Evolutionary conservation across 2,797 vertebrate genomes (phyloP).

Genomic region (Chaunax sp.): DNA sequence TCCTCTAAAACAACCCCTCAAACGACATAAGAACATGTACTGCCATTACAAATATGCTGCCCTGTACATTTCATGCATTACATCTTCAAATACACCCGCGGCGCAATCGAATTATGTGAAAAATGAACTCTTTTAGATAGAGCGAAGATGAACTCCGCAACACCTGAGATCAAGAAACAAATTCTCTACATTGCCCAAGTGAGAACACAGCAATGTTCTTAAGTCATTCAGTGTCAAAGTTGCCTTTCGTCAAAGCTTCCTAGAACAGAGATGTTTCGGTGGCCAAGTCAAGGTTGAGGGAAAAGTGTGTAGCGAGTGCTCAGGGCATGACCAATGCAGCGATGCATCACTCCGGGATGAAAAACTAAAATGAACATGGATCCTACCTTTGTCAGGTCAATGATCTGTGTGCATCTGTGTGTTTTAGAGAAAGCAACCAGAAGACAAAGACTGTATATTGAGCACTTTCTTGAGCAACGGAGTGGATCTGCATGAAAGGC

Average conservation of each 20-base stretch:
- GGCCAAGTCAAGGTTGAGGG: conserved; percentile 40
- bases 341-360: conserved; percentile 53
- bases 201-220: conserved; percentile 16
- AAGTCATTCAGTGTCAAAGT: conserved; percentile 38
- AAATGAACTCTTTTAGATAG: conserved; percentile 7
- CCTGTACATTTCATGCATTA: neutral
- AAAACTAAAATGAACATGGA: conserved; percentile 61
- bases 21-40: too few species aligned
- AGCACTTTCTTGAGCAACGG: conserved; percentile 59
- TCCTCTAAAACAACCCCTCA: neutral
- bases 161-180: too few species aligned
- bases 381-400: conserved; percentile 63
- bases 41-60: neutral
- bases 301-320: conserved; percentile 30
- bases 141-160: too few species aligned
- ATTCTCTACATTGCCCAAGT: neutral
- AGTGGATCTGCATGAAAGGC: conserved; percentile 66
- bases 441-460: conserved; percentile 42
- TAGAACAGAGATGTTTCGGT: conserved; percentile 16
- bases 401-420: conserved; percentile 26
- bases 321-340: conserved; percentile 9
- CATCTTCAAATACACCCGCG: neutral
- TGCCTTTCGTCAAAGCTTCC: conserved; percentile 30
- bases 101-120: conserved; percentile 1
- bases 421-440: neutral